Evolutionary conservation across 2,797 vertebrate genomes (phyloP), one percentile per base, ranked within the genome.

Genomic region (Danio aesculapii): DNA sequence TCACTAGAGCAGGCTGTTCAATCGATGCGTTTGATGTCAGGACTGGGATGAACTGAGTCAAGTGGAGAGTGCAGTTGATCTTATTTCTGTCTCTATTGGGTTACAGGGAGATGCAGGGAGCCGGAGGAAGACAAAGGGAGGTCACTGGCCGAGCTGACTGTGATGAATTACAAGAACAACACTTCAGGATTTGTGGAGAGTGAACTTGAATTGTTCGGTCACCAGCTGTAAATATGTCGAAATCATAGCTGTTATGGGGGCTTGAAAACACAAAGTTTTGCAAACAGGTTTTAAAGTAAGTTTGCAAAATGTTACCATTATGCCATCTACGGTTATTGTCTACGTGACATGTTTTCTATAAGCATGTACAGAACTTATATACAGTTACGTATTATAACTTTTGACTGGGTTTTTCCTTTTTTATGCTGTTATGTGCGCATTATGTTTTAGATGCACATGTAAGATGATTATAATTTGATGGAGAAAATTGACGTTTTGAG

Each of bases 11-110:
- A 86, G 89, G 86, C 88, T 91, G 90, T 90, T 90, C 88, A 90
- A 93, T 95, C 92, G 89, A 92, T 93, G 92, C 87, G 89, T 92
- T 94, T 93, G 92, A 94, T 92, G 92, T 93, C 88, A 92, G 88
- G 88, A 88, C 91, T 93, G 89, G 87, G 88, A 91, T 91, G 85
- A 88, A 94, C 93, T 94, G 93, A 93, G 91, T 91, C 89, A 84
- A 86, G 81, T 86, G 84, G 90, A 85, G 89, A 59, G 75, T 92
- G 82, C 68, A 92, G 93, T 93, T 94, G 91, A 89, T 91, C 88
- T 93, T 92, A 92, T 93, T 93, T 93, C 92, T 91, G 88, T 91
- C 88, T 83, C 87, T 80, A 84, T 88, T 74, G 61, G 87, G 87
- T 91, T 86, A 89, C 84, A 87, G 72, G 77, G 86, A 85, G 74